These are phyloP conservation scores for Steinernema hermaphroditum DNA, from an alignment of 2,888 invertebrate genomes.

Conservation along the genomic window DNA sequence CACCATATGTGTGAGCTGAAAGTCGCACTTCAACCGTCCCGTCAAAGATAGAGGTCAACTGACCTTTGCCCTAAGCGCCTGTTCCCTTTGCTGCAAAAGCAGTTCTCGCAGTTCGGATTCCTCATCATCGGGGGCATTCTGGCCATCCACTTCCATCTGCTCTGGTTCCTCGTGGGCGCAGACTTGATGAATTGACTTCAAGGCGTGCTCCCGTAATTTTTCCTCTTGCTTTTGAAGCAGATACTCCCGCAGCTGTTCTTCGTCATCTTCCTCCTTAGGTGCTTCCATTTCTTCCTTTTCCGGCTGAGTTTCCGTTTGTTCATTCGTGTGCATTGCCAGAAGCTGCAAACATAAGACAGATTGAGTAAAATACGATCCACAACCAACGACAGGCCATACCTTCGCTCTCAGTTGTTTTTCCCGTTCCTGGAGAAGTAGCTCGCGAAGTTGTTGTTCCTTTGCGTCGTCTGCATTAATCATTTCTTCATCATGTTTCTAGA, in stretches of 20 bases:
- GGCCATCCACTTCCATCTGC: neutral
- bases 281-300: neutral
- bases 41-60: neutral
- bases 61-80: constrained; percentile 17
- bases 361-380: no score
- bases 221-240: constrained; percentile 7
- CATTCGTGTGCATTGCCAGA: neutral
- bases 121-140: neutral
- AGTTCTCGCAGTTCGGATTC: constrained; percentile 3
- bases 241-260: neutral
- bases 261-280: neutral
- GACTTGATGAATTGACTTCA: neutral
- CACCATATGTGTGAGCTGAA: constrained; percentile 20
- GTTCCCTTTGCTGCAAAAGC: neutral
- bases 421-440: neutral
- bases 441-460: neutral
- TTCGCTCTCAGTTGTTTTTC: constrained; percentile 14
- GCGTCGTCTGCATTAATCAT: neutral
- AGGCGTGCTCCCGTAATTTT: neutral
- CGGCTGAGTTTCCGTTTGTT: neutral
- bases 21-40: neutral
- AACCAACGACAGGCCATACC: no score
- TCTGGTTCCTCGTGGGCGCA: neutral
- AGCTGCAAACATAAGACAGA: neutral
- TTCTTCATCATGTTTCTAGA: neutral